phyloP scores from a whole-genome alignment of 2,888 invertebrate genomes.

The Drosophila hamatofila region DNA sequence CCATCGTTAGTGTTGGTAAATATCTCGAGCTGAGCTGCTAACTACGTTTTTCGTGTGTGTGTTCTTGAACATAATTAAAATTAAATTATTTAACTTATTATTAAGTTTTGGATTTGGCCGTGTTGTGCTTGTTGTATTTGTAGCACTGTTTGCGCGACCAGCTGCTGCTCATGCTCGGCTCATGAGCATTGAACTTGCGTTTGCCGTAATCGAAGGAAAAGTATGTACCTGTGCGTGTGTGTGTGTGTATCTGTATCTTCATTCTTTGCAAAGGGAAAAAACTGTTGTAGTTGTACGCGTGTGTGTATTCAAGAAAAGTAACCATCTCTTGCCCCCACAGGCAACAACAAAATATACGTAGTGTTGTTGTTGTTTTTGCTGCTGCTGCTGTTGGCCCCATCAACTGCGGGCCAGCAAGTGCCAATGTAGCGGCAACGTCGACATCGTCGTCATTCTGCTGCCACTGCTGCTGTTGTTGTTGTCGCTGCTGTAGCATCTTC shows the following conservation, averaged over 20 bases:
- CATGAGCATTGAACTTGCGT: slow-evolving; percentile 53
- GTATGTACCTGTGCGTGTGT: slow-evolving; percentile 57
- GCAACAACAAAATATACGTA: slow-evolving; percentile 4
- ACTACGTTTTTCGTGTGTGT: slow-evolving; percentile 77
- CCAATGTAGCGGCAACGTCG: slow-evolving; percentile 53
- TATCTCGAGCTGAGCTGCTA: slow-evolving; percentile 53
- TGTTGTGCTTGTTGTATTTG: slow-evolving; percentile 36
- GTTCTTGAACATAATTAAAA: slow-evolving; percentile 73
- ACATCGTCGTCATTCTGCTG: slow-evolving; percentile 18
- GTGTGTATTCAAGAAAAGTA: slow-evolving; percentile 78
- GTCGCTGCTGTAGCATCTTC: slow-evolving; percentile 60
- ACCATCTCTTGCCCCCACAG: slow-evolving; percentile 51
- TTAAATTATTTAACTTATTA: slow-evolving; percentile 77
- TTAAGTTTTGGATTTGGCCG: slow-evolving; percentile 65
- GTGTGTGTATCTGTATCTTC: slow-evolving; percentile 48
- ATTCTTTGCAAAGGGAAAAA: slow-evolving; percentile 65
- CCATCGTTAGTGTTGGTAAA: slow-evolving; percentile 63
- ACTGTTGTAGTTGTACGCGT: slow-evolving; percentile 45
- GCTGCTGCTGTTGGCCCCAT: slow-evolving; percentile 46
- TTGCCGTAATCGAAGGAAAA: slow-evolving; percentile 58
- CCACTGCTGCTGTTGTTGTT: slow-evolving; percentile 24
- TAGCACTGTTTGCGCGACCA: slow-evolving; percentile 39
- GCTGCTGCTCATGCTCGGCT: slow-evolving; percentile 28
- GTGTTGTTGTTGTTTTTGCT: slow-evolving; percentile 20
- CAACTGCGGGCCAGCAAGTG: slow-evolving; percentile 61